Percentiles rank a stretch among this genome's conserved stretches.
phyloP scores from a whole-genome alignment of 1,140 invertebrate genomes.

The Linepithema humile region DNA sequence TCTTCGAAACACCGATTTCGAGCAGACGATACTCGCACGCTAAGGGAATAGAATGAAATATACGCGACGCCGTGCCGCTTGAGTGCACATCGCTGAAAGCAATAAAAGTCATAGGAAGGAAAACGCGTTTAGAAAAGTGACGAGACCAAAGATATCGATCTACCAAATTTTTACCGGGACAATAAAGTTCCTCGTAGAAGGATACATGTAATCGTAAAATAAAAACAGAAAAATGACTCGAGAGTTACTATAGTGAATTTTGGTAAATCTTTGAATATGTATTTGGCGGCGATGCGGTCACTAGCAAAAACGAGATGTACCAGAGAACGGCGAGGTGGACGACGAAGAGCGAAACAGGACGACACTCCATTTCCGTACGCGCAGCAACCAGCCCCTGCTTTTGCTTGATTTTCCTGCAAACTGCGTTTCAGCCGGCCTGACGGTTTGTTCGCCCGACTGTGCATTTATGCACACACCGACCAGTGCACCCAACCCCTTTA shows the following conservation, averaged over 20 bases:
- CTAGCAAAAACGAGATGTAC: conserved; percentile 20
- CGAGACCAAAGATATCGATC: conserved; percentile 30
- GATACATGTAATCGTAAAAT: background rate
- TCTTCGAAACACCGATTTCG: conserved; percentile 1
- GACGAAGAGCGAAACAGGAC: conserved; percentile 52
- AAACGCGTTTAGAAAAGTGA: conserved; percentile 9
- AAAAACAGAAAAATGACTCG: background rate
- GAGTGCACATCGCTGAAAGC: conserved; percentile 29
- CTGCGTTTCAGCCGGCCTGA: conserved; percentile 56
- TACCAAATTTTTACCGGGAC: background rate
- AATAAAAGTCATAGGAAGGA: conserved; percentile 17
- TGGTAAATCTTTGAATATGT: background rate
- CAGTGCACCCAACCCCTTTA: conserved; percentile 27
- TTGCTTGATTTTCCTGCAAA: conserved; percentile 67
- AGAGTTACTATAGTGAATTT: background rate
- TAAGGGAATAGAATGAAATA: conserved; percentile 23
- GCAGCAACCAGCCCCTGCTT: conserved; percentile 55
- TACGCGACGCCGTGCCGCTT: background rate
- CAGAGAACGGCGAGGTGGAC: conserved; percentile 7
- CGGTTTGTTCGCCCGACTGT: conserved; percentile 66
- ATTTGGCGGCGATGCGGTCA: background rate
- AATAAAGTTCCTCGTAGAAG: background rate
- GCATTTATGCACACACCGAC: conserved; percentile 63
- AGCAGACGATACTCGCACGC: background rate
- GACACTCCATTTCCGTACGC: conserved; percentile 63